Conservation (phyloP, 2,113 vertebrate genomes). For the Rhineura floridana region DNA sequence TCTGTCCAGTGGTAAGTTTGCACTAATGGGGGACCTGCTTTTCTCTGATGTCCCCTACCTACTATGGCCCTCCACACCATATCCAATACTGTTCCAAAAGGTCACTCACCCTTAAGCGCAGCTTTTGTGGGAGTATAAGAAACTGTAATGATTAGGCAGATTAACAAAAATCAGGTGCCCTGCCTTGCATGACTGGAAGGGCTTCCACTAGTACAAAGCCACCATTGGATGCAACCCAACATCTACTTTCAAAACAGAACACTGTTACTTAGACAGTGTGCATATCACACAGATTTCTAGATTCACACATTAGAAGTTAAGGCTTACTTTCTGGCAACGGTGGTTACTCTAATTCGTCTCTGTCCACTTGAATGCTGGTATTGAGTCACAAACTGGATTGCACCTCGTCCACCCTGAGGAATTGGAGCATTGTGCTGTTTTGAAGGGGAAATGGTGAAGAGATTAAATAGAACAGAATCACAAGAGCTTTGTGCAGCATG, state of each 20-base stretch:
- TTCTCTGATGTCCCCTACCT: neutral
- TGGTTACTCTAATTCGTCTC: slow-evolving; percentile 88
- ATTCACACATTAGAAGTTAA: slow-evolving; percentile 31
- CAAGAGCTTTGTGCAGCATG: neutral
- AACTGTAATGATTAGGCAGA: neutral
- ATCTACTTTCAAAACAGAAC: neutral
- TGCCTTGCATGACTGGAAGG: neutral
- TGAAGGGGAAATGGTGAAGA: slow-evolving; percentile 27
- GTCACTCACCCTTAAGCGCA: neutral
- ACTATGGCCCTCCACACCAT: neutral
- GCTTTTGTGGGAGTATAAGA: neutral
- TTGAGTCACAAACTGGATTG: slow-evolving; percentile 90
- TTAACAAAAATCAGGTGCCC: neutral
- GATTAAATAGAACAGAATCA: slow-evolving; percentile 30
- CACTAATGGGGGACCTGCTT: neutral
- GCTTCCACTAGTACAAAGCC: neutral
- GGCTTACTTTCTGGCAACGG: slow-evolving; percentile 88
- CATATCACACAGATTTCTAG: neutral
- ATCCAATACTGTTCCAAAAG: neutral
- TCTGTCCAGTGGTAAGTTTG: neutral
- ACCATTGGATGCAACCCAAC: neutral
- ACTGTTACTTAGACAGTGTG: neutral
- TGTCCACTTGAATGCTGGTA: slow-evolving; percentile 92
- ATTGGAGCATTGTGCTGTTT: slow-evolving; percentile 90
- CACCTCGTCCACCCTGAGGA: slow-evolving; percentile 90